Base-by-base conservation (phyloP, 1,140 invertebrate species). In the Centruroides sculpturatus region DNA sequence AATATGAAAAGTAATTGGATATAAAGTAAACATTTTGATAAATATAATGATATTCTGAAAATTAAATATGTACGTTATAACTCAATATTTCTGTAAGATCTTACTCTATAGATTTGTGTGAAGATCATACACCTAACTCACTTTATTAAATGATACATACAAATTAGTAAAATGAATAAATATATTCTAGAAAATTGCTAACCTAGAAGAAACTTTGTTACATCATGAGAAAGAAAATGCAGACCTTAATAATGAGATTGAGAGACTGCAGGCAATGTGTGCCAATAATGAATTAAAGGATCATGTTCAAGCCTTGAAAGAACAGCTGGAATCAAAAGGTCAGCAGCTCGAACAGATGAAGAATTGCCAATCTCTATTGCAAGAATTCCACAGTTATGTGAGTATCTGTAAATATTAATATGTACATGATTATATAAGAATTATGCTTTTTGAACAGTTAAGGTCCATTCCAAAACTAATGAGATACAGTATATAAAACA, bases 321-420 rank as follows among this genome's bases (percentile, higher is more conserved):
- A 64, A 49, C 59, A 57, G 48, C 35, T 64, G 11, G 59, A 59
- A 34, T 61, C 53, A 9, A 55, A 61, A 53, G 56, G 49, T 8
- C 63, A 64, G 48, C 52, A 64, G 54, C 55, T 64, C 48, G 59
- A 61, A 13, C 36, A 49, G 41, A 61, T 64, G 59, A 55, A 52
- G 4, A 54, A 61, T 41, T 60, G 60, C 35, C 63, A 59, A 10
- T 58, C 63, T 41, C 56, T 64, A 34, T 13, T 64, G 12, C 63
- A 64, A 46, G 63, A 64, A 51, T 47, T 13, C 9, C 47, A 8
- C 54, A 5, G n/a, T n/a, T 51, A 51, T 51, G 50, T 51, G 11
- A 34, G 50, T 51, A 51, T 13, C 11, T 51, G 0, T 5, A 51
- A 51, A 3, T 5, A 4, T 41, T 41, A 6, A 41, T 41, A 41